Percentiles rank a stretch among this genome's conserved stretches.
Evolutionary conservation across 2,888 invertebrate species (phyloP).

Genomic region (Hemithea aestivaria): DNA sequence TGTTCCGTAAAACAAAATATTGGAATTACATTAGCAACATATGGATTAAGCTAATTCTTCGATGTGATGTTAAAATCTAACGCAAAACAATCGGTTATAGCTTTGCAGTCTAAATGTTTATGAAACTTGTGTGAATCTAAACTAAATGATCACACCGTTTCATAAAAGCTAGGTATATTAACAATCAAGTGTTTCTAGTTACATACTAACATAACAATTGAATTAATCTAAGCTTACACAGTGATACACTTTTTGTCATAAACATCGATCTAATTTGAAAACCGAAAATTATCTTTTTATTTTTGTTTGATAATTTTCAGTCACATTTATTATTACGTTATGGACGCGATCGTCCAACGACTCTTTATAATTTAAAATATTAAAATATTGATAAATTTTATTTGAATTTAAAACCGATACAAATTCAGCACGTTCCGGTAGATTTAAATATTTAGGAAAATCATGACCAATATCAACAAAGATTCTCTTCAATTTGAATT

Average conservation of each 20-base stretch:
- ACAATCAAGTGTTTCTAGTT: slow-evolving; percentile 59
- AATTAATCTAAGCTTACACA: slow-evolving; percentile 72
- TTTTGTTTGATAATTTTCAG: slow-evolving; percentile 52
- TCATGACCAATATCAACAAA: not conserved
- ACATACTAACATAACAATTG: slow-evolving; percentile 72
- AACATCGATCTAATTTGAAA: slow-evolving; percentile 63
- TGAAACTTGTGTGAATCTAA: slow-evolving; percentile 36
- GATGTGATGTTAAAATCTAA: slow-evolving; percentile 69
- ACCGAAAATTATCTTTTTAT: slow-evolving; percentile 56
- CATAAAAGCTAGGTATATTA: slow-evolving; percentile 50
- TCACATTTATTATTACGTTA: slow-evolving; percentile 57
- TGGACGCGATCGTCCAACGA: slow-evolving; percentile 79
- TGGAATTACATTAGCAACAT: slow-evolving; percentile 66
- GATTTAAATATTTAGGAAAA: slow-evolving; percentile 1
- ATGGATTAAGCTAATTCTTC: slow-evolving; percentile 63
- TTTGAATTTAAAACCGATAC: slow-evolving; percentile 2
- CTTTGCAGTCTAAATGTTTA: slow-evolving; percentile 62
- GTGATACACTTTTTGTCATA: slow-evolving; percentile 70
- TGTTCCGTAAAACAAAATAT: slow-evolving; percentile 50
- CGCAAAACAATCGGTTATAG: slow-evolving; percentile 75
- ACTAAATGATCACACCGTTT: slow-evolving; percentile 42
- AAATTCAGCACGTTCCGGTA: not conserved
- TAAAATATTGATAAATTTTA: slow-evolving; percentile 3
- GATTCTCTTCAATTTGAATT: too few species aligned
- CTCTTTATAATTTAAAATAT: slow-evolving; percentile 31